Conservation (phyloP, 2,888 invertebrate genomes). For the Meteorus colon region DNA sequence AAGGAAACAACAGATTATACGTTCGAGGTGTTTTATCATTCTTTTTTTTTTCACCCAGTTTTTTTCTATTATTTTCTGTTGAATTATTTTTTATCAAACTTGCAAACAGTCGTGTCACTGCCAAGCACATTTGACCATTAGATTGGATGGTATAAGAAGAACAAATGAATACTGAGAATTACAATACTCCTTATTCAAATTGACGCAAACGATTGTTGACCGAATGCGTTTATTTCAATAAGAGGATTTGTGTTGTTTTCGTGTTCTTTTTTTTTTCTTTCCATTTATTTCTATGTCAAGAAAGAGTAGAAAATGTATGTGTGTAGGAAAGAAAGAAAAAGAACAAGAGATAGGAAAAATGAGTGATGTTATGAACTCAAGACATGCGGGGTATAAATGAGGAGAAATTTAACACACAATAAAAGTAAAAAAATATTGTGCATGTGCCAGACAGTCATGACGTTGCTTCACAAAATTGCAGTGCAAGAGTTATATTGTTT, state of each 20-base stretch:
- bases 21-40: conserved; percentile 27
- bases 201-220: neutral
- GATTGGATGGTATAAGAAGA: conserved; percentile 7
- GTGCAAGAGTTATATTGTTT: conserved; percentile 23
- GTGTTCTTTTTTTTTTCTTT: neutral
- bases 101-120: conserved; percentile 37
- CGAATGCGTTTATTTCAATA: neutral
- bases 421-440: neutral
- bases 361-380: neutral
- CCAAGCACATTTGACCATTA: conserved; percentile 31
- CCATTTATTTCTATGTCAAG: neutral
- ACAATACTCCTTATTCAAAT: neutral
- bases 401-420: neutral
- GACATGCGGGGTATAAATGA: neutral
- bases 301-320: neutral
- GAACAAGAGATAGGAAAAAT: neutral
- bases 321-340: neutral
- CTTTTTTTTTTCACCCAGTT: conserved; percentile 4
- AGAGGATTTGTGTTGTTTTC: neutral
- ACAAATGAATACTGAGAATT: neutral
- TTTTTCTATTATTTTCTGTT: conserved; percentile 11
- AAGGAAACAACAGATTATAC: neutral
- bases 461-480: conserved; percentile 17
- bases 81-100: conserved; percentile 20
- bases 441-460: conserved; percentile 34